Evolutionary conservation across 2,888 invertebrate genomes (phyloP).

Genomic region (Acanthoscelides obtectus): DNA sequence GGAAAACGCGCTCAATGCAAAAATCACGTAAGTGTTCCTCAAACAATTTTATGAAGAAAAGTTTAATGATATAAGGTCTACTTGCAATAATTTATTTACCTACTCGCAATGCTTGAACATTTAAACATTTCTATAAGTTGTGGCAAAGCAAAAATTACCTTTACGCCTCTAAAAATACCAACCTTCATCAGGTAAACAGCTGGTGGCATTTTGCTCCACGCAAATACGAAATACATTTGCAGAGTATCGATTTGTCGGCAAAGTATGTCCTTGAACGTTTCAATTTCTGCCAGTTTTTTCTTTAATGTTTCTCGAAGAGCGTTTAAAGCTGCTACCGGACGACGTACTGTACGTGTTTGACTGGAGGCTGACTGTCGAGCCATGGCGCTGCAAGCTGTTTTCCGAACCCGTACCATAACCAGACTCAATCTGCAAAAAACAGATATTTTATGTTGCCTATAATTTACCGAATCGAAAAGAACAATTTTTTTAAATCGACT

Average conservation of each 20-base stretch:
- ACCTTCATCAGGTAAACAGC: conserved; percentile 33
- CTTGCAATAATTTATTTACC: too few relatives aligned
- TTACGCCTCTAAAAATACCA: conserved; percentile 3
- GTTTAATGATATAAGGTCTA: too few relatives aligned
- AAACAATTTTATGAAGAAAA: too few relatives aligned
- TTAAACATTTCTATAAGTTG: too few relatives aligned
- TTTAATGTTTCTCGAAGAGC: conserved; percentile 70
- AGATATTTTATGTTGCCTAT: background rate
- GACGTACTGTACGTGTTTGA: conserved; percentile 77
- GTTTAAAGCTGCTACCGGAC: conserved; percentile 76
- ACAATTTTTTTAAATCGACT: too few relatives aligned
- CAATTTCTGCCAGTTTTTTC: conserved; percentile 92
- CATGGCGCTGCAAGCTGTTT: conserved; percentile 87
- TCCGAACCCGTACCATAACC: conserved; percentile 92
- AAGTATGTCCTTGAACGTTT: conserved; percentile 90
- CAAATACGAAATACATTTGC: conserved; percentile 86
- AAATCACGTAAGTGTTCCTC: conserved; percentile 14
- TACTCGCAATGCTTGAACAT: too few relatives aligned
- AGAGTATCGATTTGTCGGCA: conserved; percentile 85
- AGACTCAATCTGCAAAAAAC: conserved; percentile 66
- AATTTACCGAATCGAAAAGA: too few relatives aligned
- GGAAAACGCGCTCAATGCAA: conserved; percentile 16
- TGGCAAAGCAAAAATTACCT: too few relatives aligned
- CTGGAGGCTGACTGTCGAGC: conserved; percentile 87
- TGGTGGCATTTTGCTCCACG: conserved; percentile 53